Evolutionary conservation across 2,888 invertebrate species (phyloP), one percentile per base, ranked within the genome.

Genomic region (Vandiemenella viatica): DNA sequence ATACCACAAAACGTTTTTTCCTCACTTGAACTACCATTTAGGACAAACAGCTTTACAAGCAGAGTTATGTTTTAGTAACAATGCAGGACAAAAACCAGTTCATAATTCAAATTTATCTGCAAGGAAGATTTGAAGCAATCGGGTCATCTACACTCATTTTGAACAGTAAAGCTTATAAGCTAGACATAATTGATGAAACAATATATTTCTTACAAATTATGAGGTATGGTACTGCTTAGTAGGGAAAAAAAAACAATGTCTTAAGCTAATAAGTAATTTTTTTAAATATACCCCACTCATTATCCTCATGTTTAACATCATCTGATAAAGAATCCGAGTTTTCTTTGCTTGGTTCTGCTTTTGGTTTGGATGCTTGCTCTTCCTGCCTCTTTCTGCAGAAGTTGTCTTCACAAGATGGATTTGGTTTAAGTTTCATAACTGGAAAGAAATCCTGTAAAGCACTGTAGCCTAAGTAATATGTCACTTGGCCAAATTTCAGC

Each of bases 361-460:
- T 52, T 55, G 20, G 13, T 42, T 64, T 62, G 6, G 63, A 61
- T 83, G 80, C 53, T 67, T 71, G 51, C 61, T 85, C 83, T 49
- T 66, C 62, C 62, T 90, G 89, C 4, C 82, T 70, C 54, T 68
- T 59, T 46, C 72, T 67, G 63, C 98, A 98, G 62, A 76, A 74
- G 0, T 61, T 65, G 63, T 98, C 95, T 57, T 89, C 89, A 67
- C 98, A 98, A 53, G 77, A 75, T 0, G 84, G 76, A 70, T 98
- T 98, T 0, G 98, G 97, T 67, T 82, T 86, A 55, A 98, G 73
- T 1, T 71, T 73, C 88, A 93, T 90, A n/a, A 77, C 80, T 0
- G 98, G 97, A 63, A 99, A 98, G 71, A 87, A 97, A 65, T 98
- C 98, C 52, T 81, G 81, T 59, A 98, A 68, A 0, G 98, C 97